phyloP scores from a whole-genome alignment of 2,888 invertebrate species.

The Erebia ligea region DNA sequence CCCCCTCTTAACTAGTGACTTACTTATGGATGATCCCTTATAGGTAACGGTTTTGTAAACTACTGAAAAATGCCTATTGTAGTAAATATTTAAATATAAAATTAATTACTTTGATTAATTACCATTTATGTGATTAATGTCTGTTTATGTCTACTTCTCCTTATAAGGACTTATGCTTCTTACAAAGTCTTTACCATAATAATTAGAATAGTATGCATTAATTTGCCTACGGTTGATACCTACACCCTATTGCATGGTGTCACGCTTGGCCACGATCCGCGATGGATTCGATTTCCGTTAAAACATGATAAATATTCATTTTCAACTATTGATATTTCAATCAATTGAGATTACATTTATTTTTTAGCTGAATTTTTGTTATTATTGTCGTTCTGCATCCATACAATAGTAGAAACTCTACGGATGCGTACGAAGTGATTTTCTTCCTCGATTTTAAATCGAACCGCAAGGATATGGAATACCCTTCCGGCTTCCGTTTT shows the following conservation, averaged over 20 bases:
- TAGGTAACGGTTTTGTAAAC: too few relatives aligned
- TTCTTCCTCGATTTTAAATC: too few relatives aligned
- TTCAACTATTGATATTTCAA: constrained; percentile 14
- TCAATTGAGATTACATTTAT: background rate
- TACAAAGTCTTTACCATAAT: background rate
- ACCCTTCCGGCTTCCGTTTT: too few relatives aligned
- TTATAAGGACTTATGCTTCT: background rate
- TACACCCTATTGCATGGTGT: background rate
- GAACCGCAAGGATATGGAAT: too few relatives aligned
- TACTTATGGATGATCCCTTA: too few relatives aligned
- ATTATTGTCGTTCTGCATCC: too few relatives aligned
- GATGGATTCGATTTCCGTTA: constrained; percentile 22
- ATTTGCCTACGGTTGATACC: constrained; percentile 10
- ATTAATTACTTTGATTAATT: background rate
- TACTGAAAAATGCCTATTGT: background rate
- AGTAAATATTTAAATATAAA: background rate
- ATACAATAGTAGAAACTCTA: too few relatives aligned
- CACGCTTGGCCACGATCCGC: background rate
- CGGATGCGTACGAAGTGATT: too few relatives aligned
- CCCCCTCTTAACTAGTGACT: too few relatives aligned
- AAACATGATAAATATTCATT: constrained; percentile 16
- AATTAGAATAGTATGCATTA: constrained; percentile 5
- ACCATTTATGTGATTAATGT: background rate
- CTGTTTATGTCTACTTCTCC: background rate
- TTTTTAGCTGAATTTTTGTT: background rate